Evolutionary conservation across 2,113 vertebrate species (phyloP).

Genomic region (Gobio gobio): DNA sequence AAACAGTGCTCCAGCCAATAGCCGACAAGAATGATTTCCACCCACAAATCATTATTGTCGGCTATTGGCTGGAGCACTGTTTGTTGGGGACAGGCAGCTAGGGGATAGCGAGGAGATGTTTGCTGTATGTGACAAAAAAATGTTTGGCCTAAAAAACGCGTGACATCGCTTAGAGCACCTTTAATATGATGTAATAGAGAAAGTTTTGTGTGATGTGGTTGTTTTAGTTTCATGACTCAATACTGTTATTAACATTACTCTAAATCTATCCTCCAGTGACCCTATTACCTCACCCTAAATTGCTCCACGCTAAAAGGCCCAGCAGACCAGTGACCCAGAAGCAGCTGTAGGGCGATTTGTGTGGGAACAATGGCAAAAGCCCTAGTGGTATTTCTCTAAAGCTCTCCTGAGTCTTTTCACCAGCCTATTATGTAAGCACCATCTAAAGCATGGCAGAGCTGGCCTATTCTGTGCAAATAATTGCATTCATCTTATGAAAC

Average conservation of each 20-base stretch:
- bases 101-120: too few species aligned
- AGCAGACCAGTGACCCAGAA: conserved; percentile 32
- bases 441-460: conserved; percentile 38
- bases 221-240: conserved; percentile 6
- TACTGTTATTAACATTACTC: not conserved
- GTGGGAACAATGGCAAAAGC: conserved; percentile 24
- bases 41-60: too few species aligned
- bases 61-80: too few species aligned
- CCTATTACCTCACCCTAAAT: conserved; percentile 28
- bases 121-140: too few species aligned
- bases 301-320: not conserved
- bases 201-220: not conserved
- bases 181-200: not conserved
- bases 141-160: too few species aligned
- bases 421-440: conserved; percentile 44
- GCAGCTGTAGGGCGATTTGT: conserved; percentile 16
- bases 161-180: too few species aligned
- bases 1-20: too few species aligned
- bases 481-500: conserved; percentile 52
- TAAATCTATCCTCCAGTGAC: conserved; percentile 16
- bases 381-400: not conserved
- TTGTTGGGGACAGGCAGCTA: too few species aligned
- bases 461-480: conserved; percentile 47
- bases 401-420: conserved; percentile 28
- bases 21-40: too few species aligned